These are phyloP conservation scores for Eptatretus burgeri DNA, from an alignment of 2,113 vertebrate species.

Conservation along the genomic window DNA sequence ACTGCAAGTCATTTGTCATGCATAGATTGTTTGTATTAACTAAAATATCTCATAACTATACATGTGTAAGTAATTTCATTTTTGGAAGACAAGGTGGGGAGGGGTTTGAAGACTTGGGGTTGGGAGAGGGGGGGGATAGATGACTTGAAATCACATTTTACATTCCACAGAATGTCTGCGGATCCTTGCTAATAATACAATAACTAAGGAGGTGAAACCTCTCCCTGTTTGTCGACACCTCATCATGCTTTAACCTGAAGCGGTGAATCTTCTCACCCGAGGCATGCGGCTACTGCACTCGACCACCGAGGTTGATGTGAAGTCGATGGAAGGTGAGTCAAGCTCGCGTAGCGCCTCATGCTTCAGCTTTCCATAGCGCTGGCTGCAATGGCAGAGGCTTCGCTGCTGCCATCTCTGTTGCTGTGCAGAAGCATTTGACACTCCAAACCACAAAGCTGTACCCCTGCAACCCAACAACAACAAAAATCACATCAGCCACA, in stretches of 20 bases:
- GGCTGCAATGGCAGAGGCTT: conserved; percentile 82
- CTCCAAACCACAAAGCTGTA: conserved; percentile 89
- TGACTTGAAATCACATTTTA: too few relatives aligned
- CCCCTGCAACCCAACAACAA: conserved; percentile 28
- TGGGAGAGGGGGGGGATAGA: too few relatives aligned
- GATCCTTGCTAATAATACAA: not conserved
- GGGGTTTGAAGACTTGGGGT: too few relatives aligned
- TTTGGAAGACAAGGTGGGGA: too few relatives aligned
- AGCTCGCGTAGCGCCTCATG: conserved; percentile 75
- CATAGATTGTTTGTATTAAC: too few relatives aligned
- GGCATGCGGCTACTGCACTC: conserved; percentile 61
- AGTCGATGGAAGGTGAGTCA: conserved; percentile 88
- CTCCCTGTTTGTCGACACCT: not conserved
- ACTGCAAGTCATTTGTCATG: too few relatives aligned
- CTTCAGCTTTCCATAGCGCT: conserved; percentile 79
- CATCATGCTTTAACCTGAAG: conserved; percentile 66
- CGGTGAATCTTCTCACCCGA: conserved; percentile 58
- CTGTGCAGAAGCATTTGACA: conserved; percentile 28
- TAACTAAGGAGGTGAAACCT: not conserved
- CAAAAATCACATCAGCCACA: too few relatives aligned
- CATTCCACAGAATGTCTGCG: not conserved
- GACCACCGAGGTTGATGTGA: conserved; percentile 65
- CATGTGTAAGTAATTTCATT: too few relatives aligned
- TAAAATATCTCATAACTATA: too few relatives aligned
- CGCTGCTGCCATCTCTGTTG: conserved; percentile 94